Evolutionary conservation across 2,888 invertebrate species (phyloP).

Genomic region (Camptogramma bilineatum): DNA sequence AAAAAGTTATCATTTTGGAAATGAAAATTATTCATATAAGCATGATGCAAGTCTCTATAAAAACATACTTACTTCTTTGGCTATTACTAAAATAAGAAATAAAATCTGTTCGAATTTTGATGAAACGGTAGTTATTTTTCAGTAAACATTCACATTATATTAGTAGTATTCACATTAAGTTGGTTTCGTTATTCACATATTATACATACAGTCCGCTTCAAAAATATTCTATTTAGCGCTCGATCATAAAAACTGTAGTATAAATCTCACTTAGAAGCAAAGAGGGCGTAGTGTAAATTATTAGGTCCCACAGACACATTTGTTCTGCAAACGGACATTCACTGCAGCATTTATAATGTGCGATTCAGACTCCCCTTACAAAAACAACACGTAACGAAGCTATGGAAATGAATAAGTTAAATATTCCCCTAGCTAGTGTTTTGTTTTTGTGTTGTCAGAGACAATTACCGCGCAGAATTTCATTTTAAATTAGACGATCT

Average conservation of each 20-base stretch:
- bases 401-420: constrained; percentile 1
- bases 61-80: no score
- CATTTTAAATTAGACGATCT: neutral
- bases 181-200: no score
- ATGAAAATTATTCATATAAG: no score
- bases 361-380: constrained; percentile 3
- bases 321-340: constrained; percentile 20
- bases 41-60: no score
- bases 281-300: constrained; percentile 5
- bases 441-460: neutral
- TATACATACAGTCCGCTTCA: no score
- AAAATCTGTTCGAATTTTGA: no score
- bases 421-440: neutral
- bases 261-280: constrained; percentile 7
- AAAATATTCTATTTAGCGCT: neutral
- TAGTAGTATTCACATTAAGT: no score
- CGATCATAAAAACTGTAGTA: constrained; percentile 1
- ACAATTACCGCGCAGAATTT: neutral
- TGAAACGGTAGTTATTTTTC: no score
- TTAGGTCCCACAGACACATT: constrained; percentile 27
- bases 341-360: constrained; percentile 4
- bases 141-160: no score
- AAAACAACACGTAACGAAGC: neutral
- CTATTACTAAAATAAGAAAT: no score
- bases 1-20: no score